Conservation (phyloP, 1,140 invertebrate species). For the Drosophila auraria region DNA sequence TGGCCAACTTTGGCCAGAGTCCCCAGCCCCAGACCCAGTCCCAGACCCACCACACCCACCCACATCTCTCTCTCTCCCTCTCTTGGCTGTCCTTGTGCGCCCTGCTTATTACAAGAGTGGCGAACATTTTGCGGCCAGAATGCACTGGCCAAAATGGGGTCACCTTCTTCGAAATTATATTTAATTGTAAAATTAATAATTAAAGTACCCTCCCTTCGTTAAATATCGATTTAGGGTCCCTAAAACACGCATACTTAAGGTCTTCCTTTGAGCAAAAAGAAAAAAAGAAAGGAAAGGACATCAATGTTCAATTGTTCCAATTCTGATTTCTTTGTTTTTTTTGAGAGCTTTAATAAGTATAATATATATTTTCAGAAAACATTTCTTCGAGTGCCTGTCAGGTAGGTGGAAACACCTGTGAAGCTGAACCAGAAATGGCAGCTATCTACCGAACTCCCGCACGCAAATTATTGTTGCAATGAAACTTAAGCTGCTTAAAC, state of each 20-base stretch:
- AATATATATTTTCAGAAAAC: neutral
- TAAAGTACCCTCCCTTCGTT: no score
- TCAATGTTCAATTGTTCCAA: no score
- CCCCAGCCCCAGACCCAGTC: neutral
- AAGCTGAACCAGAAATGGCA: neutral
- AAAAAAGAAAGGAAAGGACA: no score
- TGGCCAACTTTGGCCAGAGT: constrained; percentile 62
- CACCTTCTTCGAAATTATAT: no score
- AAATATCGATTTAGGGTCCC: no score
- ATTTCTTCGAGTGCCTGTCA: neutral
- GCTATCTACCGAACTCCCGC: constrained; percentile 28
- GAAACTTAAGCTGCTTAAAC: constrained; percentile 79
- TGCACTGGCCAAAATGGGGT: neutral
- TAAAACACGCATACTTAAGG: no score
- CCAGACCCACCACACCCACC: neutral
- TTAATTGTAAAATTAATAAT: no score
- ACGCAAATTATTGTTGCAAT: constrained; percentile 77
- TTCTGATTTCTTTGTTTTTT: no score
- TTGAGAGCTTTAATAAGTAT: neutral
- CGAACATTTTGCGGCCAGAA: constrained; percentile 43
- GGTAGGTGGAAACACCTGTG: constrained; percentile 13
- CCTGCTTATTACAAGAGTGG: constrained; percentile 60
- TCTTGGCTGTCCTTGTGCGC: constrained; percentile 30
- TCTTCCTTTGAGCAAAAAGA: no score
- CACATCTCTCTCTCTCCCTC: constrained; percentile 4